A percentile compares a stretch with the other conserved stretches of the same genome.
Evolutionary conservation across 64 coral and sea anemone species (phyloP).

Genomic region (Pocillopora damicornis): DNA sequence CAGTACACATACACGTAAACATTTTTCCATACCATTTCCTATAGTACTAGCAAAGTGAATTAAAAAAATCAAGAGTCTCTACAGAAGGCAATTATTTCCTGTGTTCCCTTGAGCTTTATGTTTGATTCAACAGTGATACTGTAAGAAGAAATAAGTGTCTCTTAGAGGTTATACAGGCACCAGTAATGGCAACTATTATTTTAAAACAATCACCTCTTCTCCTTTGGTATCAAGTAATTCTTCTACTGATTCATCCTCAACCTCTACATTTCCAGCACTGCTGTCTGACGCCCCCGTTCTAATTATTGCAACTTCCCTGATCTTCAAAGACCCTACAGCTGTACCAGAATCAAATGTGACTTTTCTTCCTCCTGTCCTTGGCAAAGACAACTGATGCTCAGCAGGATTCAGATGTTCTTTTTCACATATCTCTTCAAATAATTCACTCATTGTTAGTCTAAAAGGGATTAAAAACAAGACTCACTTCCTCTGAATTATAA

Average conservation of each 20-base stretch:
- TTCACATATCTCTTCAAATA: conserved; percentile 81
- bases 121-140: background rate
- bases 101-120: background rate
- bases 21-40: no score
- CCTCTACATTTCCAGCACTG: conserved; percentile 14
- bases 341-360: conserved; percentile 70
- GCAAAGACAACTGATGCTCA: conserved; percentile 70
- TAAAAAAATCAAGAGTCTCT: no score
- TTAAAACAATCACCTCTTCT: conserved; percentile 33
- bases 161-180: no score
- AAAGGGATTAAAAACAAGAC: background rate
- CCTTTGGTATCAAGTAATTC: conserved; percentile 35
- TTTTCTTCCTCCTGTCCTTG: conserved; percentile 58
- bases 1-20: no score
- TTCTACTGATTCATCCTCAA: conserved; percentile 15
- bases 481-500: background rate
- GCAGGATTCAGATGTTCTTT: conserved; percentile 58
- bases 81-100: no score
- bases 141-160: no score
- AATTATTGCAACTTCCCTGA: conserved; percentile 77
- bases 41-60: no score
- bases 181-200: no score
- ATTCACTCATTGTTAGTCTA: conserved; percentile 79
- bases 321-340: conserved; percentile 68
- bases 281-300: conserved; percentile 22